Base-by-base conservation (phyloP, 2,888 invertebrate genomes). In the Diplolepis rosae region DNA sequence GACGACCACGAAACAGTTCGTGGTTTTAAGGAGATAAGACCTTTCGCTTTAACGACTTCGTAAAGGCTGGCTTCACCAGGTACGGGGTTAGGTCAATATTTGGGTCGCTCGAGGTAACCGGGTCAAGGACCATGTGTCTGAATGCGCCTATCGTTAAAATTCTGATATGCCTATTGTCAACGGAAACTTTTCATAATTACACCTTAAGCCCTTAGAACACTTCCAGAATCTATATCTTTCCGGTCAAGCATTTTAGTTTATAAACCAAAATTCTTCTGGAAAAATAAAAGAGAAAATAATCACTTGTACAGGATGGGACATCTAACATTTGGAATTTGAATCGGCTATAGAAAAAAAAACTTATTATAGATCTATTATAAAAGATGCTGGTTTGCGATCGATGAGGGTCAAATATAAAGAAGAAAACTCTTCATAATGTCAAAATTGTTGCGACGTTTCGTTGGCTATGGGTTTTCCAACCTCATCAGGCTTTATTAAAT, bases 1-100 rank as follows among this genome's bases (percentile, higher is more conserved):
- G 75, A 75, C 80, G 80, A 76, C 76, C 77, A 77, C 76, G 79
- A 81, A 81, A 77, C 76, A 77, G 73, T 78, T 78, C 78, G 77
- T 76, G 77, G 79, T 80, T 80, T 61, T 79, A 70, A 73, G 74
- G 65, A 72, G 69, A 73, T 73, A 74, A 80, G 77, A 77, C 76
- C 73, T 80, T 79, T 80, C 74, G 79, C 73, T 80, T 79, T 77
- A 82, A 82, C 80, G 80, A 83, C 79, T 81, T 77, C 77, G 78
- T 69, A 72, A 78, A 76, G 76, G 77, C 74, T 74, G 71, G 73
- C 61, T 73, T 77, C 75, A 71, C 75, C 70, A 77, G 72, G 77
- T 72, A 75, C 74, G 71, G 78, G 82, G 80, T 84, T 82, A 82
- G 83, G 79, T 85, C 84, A 82, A 84, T 83, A 85, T 84, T 84